Conservation (phyloP, 2,797 vertebrate genomes). For the Gymnopithys bicolor region DNA sequence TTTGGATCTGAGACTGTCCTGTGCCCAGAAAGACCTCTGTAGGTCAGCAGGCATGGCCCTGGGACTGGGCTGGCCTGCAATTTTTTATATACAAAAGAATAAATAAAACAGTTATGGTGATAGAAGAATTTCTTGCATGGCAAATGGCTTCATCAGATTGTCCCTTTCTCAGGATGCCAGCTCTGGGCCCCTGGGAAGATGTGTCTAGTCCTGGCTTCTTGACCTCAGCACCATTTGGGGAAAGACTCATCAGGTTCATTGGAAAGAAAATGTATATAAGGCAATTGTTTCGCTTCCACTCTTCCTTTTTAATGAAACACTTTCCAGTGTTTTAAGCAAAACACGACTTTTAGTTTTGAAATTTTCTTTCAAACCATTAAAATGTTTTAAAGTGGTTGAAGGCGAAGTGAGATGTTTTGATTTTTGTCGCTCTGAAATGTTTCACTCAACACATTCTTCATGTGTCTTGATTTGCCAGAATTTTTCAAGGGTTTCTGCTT, state of each 20-base stretch:
- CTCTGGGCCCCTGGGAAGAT: not conserved
- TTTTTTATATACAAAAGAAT: not conserved
- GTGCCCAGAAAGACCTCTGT: not conserved
- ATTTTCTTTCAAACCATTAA: conserved; percentile 32
- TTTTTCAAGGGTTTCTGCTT: conserved; percentile 43
- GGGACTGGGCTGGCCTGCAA: not conserved
- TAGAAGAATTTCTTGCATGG: not conserved
- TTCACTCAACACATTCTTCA: conserved; percentile 9
- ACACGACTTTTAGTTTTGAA: conserved; percentile 46
- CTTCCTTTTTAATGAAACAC: conserved; percentile 51
- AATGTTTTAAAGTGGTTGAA: conserved; percentile 51
- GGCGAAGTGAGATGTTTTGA: conserved; percentile 54
- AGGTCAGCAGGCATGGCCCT: not conserved
- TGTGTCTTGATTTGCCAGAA: conserved; percentile 37
- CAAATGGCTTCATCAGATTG: not conserved
- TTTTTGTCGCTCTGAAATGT: conserved; percentile 51
- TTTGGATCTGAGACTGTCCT: not conserved
- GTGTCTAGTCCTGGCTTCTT: not conserved
- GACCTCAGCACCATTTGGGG: not conserved
- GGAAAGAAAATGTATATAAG: not conserved
- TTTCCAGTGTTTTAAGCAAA: conserved; percentile 62
- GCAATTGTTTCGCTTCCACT: conserved; percentile 42
- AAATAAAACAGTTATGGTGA: not conserved
- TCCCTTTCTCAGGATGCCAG: not conserved
- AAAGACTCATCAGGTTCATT: not conserved